Evolutionary conservation across 2,888 invertebrate genomes (phyloP).

Genomic region (Iphiclides podalirius): DNA sequence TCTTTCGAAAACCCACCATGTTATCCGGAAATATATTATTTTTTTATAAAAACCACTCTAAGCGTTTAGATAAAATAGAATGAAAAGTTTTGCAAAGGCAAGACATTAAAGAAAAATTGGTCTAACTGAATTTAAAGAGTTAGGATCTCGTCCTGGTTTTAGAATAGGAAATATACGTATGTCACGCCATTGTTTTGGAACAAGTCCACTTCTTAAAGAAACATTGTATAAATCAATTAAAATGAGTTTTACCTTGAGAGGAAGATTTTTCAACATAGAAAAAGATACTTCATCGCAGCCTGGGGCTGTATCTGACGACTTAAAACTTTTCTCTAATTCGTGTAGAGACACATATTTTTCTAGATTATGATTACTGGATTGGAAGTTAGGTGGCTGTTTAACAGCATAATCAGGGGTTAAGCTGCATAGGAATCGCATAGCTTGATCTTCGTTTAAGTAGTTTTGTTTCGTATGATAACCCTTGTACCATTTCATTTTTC

Average conservation of each 20-base stretch:
- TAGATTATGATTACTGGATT: constrained; percentile 9
- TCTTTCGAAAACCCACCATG: constrained; percentile 25
- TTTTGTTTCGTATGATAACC: no score
- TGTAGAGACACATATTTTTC: no score
- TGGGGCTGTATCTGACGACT: no score
- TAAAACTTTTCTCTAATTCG: no score
- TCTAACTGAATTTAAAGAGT: constrained; percentile 2
- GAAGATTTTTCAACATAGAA: constrained; percentile 25
- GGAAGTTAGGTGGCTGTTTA: constrained; percentile 9
- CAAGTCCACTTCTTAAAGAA: constrained; percentile 9
- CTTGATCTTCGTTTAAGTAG: constrained; percentile 19
- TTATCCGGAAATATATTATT: constrained; percentile 16
- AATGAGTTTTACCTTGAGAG: constrained; percentile 11
- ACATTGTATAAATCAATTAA: constrained; percentile 22
- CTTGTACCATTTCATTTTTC: constrained; percentile 28
- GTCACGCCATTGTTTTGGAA: constrained; percentile 21
- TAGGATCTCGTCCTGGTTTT: constrained; percentile 11
- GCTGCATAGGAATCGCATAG: constrained; percentile 12
- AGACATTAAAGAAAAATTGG: constrained; percentile 25
- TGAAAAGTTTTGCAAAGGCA: constrained; percentile 31
- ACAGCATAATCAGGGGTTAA: constrained; percentile 25
- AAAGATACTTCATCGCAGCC: constrained; percentile 24
- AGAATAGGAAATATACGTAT: constrained; percentile 22
- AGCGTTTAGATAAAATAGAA: constrained; percentile 24
- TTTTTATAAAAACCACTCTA: constrained; percentile 30